phyloP scores from a whole-genome alignment of 2,113 vertebrate species.

The Phalacrocorax carbo region DNA sequence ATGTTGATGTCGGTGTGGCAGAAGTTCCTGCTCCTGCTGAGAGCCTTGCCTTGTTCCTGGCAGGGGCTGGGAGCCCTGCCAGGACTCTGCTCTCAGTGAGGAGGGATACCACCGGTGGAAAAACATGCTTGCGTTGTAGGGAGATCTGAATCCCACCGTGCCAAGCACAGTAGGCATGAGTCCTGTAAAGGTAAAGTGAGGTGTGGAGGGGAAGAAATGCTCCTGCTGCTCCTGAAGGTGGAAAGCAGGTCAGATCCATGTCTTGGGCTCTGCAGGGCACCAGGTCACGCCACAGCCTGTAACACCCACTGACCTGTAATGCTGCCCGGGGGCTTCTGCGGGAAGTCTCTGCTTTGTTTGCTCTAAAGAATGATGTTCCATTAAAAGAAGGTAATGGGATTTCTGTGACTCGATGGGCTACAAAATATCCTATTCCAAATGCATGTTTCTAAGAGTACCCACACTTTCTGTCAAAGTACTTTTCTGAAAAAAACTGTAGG shows the following conservation, averaged over 20 bases:
- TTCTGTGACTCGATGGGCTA: not conserved
- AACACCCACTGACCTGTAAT: not conserved
- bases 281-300: not conserved
- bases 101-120: not conserved
- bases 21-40: not conserved
- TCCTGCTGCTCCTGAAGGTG: not conserved
- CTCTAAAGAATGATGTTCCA: not conserved
- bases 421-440: not conserved
- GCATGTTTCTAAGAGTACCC: not conserved
- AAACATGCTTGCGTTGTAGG: not conserved
- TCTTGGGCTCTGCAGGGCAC: not conserved
- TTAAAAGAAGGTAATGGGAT: not conserved
- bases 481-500: not conserved
- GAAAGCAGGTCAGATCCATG: not conserved
- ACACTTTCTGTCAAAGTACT: not conserved
- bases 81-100: not conserved
- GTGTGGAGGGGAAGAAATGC: not conserved
- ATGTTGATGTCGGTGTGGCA: not conserved
- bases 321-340: not conserved
- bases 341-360: not conserved
- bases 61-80: not conserved
- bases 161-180: not conserved
- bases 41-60: not conserved
- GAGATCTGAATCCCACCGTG: not conserved
- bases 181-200: not conserved